These are phyloP conservation scores for Recurvirostra avosetta DNA, from an alignment of 2,113 vertebrate genomes.

Conservation along the genomic window DNA sequence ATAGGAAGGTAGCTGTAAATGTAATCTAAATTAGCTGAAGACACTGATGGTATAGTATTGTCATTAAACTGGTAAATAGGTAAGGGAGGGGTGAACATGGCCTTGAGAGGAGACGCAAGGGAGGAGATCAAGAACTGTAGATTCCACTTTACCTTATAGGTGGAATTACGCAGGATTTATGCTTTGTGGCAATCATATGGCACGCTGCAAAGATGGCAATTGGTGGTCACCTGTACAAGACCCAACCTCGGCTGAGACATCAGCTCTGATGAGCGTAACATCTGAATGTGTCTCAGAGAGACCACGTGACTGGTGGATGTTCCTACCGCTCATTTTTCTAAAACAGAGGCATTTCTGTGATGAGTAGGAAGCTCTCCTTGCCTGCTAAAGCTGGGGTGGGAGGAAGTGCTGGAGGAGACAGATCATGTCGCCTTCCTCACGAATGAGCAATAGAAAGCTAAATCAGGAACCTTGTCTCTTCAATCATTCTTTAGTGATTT, in stretches of 20 bases:
- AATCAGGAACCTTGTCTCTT: not conserved
- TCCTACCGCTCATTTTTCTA: not conserved
- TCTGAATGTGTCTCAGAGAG: not conserved
- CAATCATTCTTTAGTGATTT: not conserved
- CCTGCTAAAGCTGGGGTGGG: not conserved
- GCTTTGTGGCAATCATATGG: not conserved
- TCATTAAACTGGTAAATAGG: not conserved
- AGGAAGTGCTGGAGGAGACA: not conserved
- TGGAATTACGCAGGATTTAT: not conserved
- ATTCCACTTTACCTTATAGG: not conserved
- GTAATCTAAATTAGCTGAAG: not conserved
- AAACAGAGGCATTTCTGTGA: not conserved
- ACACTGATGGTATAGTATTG: not conserved
- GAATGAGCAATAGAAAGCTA: not conserved
- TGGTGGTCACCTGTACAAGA: not conserved
- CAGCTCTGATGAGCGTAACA: not conserved
- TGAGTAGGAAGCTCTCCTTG: not conserved
- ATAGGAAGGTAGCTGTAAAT: not conserved
- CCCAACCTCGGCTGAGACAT: not conserved
- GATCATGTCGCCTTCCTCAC: not conserved
- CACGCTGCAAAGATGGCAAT: not conserved
- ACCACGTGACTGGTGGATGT: not conserved
- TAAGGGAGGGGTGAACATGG: not conserved
- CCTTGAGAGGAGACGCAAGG: not conserved
- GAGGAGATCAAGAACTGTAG: not conserved